Base-by-base conservation (phyloP, 1,140 invertebrate species). In the Mercenaria mercenaria region DNA sequence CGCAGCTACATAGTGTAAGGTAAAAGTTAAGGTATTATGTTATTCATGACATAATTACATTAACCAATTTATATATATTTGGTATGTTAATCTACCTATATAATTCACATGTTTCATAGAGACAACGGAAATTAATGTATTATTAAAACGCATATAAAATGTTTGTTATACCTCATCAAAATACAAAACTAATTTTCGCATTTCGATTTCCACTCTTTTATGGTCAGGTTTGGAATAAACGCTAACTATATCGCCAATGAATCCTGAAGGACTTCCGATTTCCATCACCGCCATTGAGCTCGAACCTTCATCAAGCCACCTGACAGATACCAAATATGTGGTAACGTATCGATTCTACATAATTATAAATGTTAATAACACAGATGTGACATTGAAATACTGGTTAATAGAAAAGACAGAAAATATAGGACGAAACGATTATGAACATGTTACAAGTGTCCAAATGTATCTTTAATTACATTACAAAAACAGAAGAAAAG, bases 121-220 rank as follows among this genome's bases (percentile, higher is more conserved):
- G n/a, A n/a, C n/a, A n/a, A n/a, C n/a, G n/a, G n/a, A n/a, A n/a
- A n/a, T n/a, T n/a, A n/a, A n/a, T n/a, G n/a, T n/a, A n/a, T n/a
- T n/a, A n/a, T n/a, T n/a, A n/a, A n/a, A 47, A 47, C 43, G 15
- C 15, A 47, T 47, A 47, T 15, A 47, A 8, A 47, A 47, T 8
- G 6, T 47, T 15, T 6, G 15, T 47, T 50, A 50, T 90, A 96
- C 95, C 93, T 95, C 93, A 92, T 98, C 98, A 94, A 98, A 98
- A 93, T 98, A 98, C 23, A 98, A 96, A 37, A 98, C 96, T 37
- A 98, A 97, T 93, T 97, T 97, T 0, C 98, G 98, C 88, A 98
- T 97, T 3, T 97, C 97, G 0, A 97, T 97, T 95, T 98, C 98
- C 0, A 98, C 97, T 91, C 97, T 96, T 95, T 98, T 98, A 4